Percentiles rank a stretch among this genome's conserved stretches.
phyloP scores from a whole-genome alignment of 53 echinoderm and acorn worm species.

The Luidia sarsii region DNA sequence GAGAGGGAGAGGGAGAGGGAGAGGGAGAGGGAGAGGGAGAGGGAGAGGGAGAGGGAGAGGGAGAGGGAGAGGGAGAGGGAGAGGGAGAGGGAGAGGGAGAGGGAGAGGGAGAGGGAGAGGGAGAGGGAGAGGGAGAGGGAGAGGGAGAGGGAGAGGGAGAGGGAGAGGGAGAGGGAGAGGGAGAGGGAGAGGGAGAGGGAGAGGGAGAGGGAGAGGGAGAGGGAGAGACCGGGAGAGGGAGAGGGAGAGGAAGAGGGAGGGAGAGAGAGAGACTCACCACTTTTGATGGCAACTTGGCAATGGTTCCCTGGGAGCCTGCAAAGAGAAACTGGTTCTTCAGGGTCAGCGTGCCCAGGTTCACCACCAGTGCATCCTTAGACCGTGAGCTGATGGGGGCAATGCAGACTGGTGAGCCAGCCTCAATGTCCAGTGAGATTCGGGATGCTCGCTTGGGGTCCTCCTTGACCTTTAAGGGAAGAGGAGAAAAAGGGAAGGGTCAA shows the following conservation, averaged over 20 bases:
- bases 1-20: no score
- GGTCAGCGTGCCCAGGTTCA: constrained; percentile 94
- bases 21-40: no score
- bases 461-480: constrained; percentile 57
- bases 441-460: constrained; percentile 73
- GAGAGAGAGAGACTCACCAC: constrained; percentile 33
- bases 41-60: no score
- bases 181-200: neutral
- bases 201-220: neutral
- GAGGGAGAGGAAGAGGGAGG: no score
- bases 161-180: neutral
- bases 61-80: no score
- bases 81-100: no score
- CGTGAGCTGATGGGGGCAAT: constrained; percentile 89
- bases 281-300: constrained; percentile 66
- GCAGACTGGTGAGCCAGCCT: constrained; percentile 99
- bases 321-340: constrained; percentile 85
- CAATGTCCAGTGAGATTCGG: constrained; percentile 85
- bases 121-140: no score
- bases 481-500: neutral
- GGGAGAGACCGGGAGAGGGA: no score
- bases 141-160: no score
- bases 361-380: constrained; percentile 83
- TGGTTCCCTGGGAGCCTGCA: constrained; percentile 87
- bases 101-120: no score